Base-by-base conservation (phyloP, 2,113 vertebrate genomes). In the Calypte anna region DNA sequence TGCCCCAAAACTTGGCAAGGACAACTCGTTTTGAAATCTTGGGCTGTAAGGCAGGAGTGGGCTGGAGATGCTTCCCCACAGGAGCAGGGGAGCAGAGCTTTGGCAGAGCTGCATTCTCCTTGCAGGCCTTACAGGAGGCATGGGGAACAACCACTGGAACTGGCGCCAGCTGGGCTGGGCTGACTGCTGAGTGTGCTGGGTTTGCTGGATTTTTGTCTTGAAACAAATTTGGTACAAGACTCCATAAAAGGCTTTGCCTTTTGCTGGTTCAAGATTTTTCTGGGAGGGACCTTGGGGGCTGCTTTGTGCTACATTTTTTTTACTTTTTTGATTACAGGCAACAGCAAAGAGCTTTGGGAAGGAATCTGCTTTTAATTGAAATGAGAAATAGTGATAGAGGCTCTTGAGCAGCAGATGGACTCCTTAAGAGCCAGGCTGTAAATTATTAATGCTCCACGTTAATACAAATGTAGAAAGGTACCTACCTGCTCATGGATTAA, bases 51-150 rank as follows among this genome's bases (percentile, higher is more conserved):
- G 30, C 10, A 0, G 16, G 48, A 30, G 38, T 17, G 24, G 40
- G 27, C 14, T 66, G 64, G 69, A 51, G 40, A 22, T 25, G 12
- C 33, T 89, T 81, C 2, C 8, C 12, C 24, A 17, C 13, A 6
- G 0, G 0, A 6, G 19, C 5, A 2, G 22, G 68, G 27, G 66
- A 64, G 31, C 0, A 0, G 9, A 21, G 38, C 48, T 57, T 22
- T 72, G 55, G 61, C 73, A 23, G 51, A 75, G 66, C 38, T 51
- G 38, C 6, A 0, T 86, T 88, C 36, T 38, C 81, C 14, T 48
- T 21, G n/a, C 55, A 24, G 46, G 40, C 36, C 40, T 66, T 70
- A 14, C 6, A 27, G 72, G 64, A 3, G 9, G 12, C 51, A 0
- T 5, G 33, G 53, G 62, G 25, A 87, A 21, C 46, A 48, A 6